Conservation (phyloP, 1,140 invertebrate species). For the Ceratoteleas bidentatus region DNA sequence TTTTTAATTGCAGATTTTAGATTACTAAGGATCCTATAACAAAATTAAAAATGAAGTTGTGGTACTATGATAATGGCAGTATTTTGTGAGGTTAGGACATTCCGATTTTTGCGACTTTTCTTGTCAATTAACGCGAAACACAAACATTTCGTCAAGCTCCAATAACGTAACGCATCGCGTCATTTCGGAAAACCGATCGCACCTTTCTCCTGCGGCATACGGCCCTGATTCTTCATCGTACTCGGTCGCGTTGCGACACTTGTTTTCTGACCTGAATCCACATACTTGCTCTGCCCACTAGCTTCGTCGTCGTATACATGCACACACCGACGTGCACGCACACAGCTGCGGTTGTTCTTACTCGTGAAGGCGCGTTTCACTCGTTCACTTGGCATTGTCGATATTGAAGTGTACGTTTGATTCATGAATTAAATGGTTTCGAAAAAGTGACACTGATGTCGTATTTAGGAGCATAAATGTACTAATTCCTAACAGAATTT, state of each 20-base stretch:
- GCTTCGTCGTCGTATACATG: constrained; percentile 45
- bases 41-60: no score
- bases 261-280: constrained; percentile 76
- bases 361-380: constrained; percentile 51
- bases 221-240: constrained; percentile 60
- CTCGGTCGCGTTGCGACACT: constrained; percentile 72
- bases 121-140: constrained; percentile 30
- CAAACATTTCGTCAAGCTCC: constrained; percentile 46
- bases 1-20: no score
- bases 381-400: constrained; percentile 60
- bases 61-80: neutral
- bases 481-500: neutral
- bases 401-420: constrained; percentile 52
- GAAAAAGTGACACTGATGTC: no score
- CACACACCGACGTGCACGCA: constrained; percentile 6
- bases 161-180: constrained; percentile 36
- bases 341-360: constrained; percentile 10
- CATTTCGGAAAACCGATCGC: constrained; percentile 59
- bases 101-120: constrained; percentile 12
- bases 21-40: no score
- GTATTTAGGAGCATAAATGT: no score
- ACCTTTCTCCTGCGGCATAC: constrained; percentile 52
- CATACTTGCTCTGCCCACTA: constrained; percentile 65
- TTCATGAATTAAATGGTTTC: constrained; percentile 49
- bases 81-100: neutral